phyloP scores from a whole-genome alignment of 1,140 invertebrate genomes.

The Neodiprion virginianus region DNA sequence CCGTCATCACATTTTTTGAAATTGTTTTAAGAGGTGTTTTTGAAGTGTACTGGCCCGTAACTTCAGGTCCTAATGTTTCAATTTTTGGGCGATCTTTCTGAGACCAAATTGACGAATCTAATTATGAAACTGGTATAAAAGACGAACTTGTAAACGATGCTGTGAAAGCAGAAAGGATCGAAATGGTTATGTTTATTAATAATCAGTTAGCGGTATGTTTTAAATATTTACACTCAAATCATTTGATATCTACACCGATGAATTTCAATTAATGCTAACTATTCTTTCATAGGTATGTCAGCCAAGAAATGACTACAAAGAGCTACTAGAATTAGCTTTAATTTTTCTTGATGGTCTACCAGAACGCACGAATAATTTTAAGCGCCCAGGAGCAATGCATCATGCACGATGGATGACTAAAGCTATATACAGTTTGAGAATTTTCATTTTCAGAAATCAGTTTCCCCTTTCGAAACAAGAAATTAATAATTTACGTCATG shows the following conservation, averaged over 20 bases:
- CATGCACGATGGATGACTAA: slow-evolving; percentile 36
- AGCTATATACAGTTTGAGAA: slow-evolving; percentile 33
- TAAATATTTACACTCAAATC: too few species aligned
- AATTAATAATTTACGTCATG: slow-evolving; percentile 26
- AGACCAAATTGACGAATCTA: slow-evolving; percentile 20
- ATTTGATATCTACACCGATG: too few species aligned
- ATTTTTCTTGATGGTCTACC: too few species aligned
- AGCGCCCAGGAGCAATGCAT: slow-evolving; percentile 18
- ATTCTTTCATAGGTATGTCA: too few species aligned
- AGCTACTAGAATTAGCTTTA: too few species aligned
- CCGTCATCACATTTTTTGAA: slow-evolving; percentile 15
- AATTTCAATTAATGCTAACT: too few species aligned
- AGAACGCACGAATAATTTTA: too few species aligned
- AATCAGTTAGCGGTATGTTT: slow-evolving; percentile 5
- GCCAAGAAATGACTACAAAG: too few species aligned
- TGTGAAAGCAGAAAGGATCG: slow-evolving; percentile 13
- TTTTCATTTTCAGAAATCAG: slow-evolving; percentile 31
- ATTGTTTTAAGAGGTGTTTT: not conserved
- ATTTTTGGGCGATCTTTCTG: slow-evolving; percentile 24
- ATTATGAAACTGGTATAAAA: slow-evolving; percentile 23
- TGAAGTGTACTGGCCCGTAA: slow-evolving; percentile 13
- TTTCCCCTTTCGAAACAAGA: too few species aligned
- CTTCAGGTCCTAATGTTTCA: slow-evolving; percentile 24
- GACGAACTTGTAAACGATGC: slow-evolving; percentile 16
- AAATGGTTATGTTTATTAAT: slow-evolving; percentile 23